Evolutionary conservation across 2,888 invertebrate species (phyloP).

Genomic region (Molorchus minor): DNA sequence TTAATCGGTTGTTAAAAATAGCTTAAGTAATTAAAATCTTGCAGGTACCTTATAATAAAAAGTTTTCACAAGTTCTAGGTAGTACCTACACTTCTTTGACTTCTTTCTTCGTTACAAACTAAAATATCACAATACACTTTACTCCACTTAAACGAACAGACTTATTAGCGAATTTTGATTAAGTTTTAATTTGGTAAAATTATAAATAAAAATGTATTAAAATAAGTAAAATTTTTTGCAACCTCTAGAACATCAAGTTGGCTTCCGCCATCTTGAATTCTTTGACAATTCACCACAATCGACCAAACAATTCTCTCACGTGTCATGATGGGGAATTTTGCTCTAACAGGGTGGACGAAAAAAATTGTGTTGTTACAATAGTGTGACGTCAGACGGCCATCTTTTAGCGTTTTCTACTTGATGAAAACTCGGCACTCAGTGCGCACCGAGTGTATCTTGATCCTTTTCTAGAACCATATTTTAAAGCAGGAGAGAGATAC

Average conservation of each 20-base stretch:
- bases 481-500: no score
- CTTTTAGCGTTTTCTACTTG: no score
- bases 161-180: conserved; percentile 16
- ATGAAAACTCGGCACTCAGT: no score
- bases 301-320: conserved; percentile 23
- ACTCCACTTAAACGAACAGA: conserved; percentile 24
- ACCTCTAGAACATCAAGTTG: conserved; percentile 58
- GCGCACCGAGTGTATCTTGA: no score
- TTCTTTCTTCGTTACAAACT: conserved; percentile 21
- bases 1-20: no score
- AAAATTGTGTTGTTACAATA: no score
- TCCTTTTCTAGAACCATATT: no score
- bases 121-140: conserved; percentile 25
- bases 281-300: conserved; percentile 28
- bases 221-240: conserved; percentile 47
- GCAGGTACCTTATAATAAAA: conserved; percentile 16
- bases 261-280: conserved; percentile 61
- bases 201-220: conserved; percentile 41
- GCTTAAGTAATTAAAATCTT: conserved; percentile 17
- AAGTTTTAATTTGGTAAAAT: conserved; percentile 41
- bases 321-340: conserved; percentile 11
- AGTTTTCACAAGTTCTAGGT: conserved; percentile 12
- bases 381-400: no score
- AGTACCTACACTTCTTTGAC: no score
- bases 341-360: conserved; percentile 10